Conservation (phyloP, 2,797 vertebrate species). For the Cyprinella venusta region DNA sequence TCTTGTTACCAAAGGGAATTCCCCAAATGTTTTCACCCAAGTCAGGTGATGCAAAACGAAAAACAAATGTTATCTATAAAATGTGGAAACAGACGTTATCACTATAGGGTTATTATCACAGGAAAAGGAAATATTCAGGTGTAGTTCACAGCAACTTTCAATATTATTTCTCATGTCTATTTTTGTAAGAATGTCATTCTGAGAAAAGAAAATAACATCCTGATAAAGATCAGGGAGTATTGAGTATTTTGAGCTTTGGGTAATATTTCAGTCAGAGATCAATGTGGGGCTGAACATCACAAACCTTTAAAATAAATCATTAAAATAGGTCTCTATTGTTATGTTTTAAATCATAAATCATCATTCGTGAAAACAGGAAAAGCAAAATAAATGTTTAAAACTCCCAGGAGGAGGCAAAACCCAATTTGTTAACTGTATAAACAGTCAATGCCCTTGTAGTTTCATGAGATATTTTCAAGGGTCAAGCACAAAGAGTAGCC, state of each 20-base stretch:
- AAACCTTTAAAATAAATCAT: constrained; percentile 1
- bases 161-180: background rate
- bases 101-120: background rate
- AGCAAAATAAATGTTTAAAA: background rate
- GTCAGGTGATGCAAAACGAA: no score
- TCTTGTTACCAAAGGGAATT: background rate
- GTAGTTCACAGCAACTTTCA: background rate
- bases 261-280: constrained; percentile 24
- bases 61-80: no score
- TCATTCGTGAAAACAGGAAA: background rate
- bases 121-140: background rate
- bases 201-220: background rate
- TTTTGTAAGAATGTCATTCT: constrained; percentile 10
- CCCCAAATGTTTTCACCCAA: background rate
- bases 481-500: background rate
- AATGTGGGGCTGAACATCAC: background rate
- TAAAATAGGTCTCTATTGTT: background rate
- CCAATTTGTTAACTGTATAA: background rate
- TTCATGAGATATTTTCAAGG: background rate
- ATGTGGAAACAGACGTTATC: no score
- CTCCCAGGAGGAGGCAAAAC: background rate
- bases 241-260: background rate
- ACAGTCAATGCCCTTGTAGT: background rate
- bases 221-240: constrained; percentile 19
- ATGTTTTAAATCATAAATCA: constrained; percentile 1